Conservation (phyloP, 2,113 vertebrate species). For the Pollachius pollachius region DNA sequence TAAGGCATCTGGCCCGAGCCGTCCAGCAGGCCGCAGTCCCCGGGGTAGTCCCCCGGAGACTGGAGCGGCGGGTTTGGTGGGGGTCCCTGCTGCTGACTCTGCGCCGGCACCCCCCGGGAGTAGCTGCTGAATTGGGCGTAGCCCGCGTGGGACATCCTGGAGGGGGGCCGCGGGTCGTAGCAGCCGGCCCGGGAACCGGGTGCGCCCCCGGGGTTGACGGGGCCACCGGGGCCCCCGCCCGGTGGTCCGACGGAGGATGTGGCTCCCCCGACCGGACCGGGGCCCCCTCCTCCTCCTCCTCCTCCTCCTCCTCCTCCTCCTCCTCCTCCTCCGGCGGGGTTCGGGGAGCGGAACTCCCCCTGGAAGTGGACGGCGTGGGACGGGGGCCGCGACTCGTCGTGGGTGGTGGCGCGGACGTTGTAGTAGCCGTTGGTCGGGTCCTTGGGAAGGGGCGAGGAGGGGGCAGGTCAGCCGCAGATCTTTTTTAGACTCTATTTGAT, state of each 20-base stretch:
- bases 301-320: no score
- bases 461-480: background rate
- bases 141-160: conserved; percentile 88
- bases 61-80: conserved; percentile 57
- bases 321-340: conserved; percentile 35
- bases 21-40: conserved; percentile 76
- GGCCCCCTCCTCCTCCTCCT: no score
- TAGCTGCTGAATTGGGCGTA: conserved; percentile 92
- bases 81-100: conserved; percentile 53
- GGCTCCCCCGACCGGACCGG: conserved; percentile 54
- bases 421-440: conserved; percentile 97
- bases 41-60: conserved; percentile 69
- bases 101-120: conserved; percentile 50
- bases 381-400: conserved; percentile 82
- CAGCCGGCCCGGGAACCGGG: conserved; percentile 70
- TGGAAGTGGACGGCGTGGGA: conserved; percentile 84
- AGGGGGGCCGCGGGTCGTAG: conserved; percentile 84
- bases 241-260: conserved; percentile 43
- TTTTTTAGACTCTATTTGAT: no score
- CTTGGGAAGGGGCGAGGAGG: conserved; percentile 44
- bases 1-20: conserved; percentile 81
- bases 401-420: conserved; percentile 87
- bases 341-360: conserved; percentile 80
- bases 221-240: conserved; percentile 27
- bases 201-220: conserved; percentile 47